These are phyloP conservation scores for Notolepis coatsorum DNA, from an alignment of 2,797 vertebrate species.

Conservation along the genomic window DNA sequence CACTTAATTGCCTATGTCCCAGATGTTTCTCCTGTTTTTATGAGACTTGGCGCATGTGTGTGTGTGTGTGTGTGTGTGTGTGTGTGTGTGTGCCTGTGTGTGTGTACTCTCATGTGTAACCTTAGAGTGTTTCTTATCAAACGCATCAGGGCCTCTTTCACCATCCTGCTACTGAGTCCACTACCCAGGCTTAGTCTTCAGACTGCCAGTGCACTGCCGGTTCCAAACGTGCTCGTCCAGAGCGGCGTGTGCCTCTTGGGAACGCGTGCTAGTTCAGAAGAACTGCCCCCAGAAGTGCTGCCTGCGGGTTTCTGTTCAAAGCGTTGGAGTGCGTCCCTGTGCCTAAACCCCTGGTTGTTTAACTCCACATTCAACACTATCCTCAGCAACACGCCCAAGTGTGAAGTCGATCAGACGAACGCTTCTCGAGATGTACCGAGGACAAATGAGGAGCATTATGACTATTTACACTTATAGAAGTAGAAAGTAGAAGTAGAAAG, in stretches of 20 bases:
- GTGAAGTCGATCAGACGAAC: too few species aligned
- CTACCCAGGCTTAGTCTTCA: neutral
- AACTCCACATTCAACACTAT: too few species aligned
- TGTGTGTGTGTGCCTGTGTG: neutral
- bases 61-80: neutral
- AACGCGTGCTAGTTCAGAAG: neutral
- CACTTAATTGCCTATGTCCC: conserved; percentile 59
- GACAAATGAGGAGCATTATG: too few species aligned
- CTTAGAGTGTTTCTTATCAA: neutral
- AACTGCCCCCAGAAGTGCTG: neutral
- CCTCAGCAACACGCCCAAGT: too few species aligned
- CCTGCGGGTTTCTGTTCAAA: neutral
- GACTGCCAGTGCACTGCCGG: too few species aligned
- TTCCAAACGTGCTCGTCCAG: too few species aligned
- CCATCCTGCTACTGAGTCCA: too few species aligned
- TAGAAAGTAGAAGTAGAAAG: too few species aligned
- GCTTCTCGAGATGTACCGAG: too few species aligned
- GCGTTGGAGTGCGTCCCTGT: conserved; percentile 9
- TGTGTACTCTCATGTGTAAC: neutral
- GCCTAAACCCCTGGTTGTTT: too few species aligned
- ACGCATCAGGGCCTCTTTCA: conserved; percentile 1
- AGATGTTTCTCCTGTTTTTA: conserved; percentile 55
- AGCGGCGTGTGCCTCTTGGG: too few species aligned
- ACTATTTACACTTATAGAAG: too few species aligned
- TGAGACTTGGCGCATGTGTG: conserved; percentile 16